Evolutionary conservation across 2,797 vertebrate genomes (phyloP).

Genomic region (Lepilemur ruficaudatus): DNA sequence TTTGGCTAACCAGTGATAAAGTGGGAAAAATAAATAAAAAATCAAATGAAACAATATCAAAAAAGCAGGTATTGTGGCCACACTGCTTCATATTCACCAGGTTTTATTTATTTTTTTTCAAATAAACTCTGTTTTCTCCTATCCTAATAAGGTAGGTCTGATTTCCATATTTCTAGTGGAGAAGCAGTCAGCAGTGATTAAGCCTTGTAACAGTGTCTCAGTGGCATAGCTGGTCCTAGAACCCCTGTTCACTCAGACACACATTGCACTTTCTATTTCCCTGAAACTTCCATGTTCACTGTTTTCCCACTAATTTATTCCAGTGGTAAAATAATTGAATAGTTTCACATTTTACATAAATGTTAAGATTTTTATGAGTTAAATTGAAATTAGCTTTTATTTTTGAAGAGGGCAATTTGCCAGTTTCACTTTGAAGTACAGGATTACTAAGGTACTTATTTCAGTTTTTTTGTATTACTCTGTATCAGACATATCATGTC

Average conservation of each 20-base stretch:
- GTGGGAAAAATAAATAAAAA: not conserved
- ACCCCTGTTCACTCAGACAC: not conserved
- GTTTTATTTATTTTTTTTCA: slow-evolving; percentile 35
- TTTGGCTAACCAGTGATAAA: slow-evolving; percentile 50
- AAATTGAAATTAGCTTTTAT: slow-evolving; percentile 45
- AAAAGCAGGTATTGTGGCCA: not conserved
- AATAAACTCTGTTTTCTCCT: not conserved
- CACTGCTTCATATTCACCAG: not conserved
- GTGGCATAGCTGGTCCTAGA: not conserved
- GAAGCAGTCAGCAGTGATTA: not conserved
- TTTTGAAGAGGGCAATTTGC: not conserved
- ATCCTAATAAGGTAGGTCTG: not conserved
- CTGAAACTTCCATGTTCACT: not conserved
- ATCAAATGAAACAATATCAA: not conserved
- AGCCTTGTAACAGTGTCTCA: not conserved
- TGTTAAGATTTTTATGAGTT: not conserved
- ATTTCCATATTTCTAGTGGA: not conserved
- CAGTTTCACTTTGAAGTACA: slow-evolving; percentile 27
- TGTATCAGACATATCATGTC: not conserved
- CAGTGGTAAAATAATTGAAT: not conserved
- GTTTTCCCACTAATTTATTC: not conserved
- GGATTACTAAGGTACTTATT: not conserved
- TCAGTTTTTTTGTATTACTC: not conserved
- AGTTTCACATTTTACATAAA: slow-evolving; percentile 2
- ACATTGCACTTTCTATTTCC: not conserved